phyloP scores from a whole-genome alignment of 2,113 vertebrate genomes.

The Catharus fuscescens region DNA sequence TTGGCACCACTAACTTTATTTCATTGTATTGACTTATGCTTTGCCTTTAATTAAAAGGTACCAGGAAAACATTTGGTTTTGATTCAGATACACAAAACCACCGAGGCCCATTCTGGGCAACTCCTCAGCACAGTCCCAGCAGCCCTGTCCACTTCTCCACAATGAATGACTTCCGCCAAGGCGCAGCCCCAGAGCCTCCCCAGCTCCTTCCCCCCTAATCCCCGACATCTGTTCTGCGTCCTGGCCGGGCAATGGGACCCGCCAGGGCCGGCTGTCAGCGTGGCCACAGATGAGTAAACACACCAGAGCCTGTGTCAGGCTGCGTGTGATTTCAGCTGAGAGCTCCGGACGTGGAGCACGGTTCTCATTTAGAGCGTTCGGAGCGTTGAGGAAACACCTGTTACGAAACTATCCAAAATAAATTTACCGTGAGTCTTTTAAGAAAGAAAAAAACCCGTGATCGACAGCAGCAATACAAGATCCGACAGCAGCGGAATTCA shows the following conservation, averaged over 20 bases:
- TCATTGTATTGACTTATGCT: constrained; percentile 30
- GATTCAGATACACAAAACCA: not conserved
- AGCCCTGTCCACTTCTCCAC: not conserved
- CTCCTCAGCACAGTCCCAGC: not conserved
- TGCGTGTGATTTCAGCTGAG: constrained; percentile 67
- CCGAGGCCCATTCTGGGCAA: not conserved
- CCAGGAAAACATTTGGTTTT: constrained; percentile 45
- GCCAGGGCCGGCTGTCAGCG: constrained; percentile 59
- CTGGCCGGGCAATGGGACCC: constrained; percentile 31
- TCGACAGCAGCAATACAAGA: constrained; percentile 22
- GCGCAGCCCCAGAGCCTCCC: not conserved
- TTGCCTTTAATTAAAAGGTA: constrained; percentile 58
- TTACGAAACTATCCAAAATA: constrained; percentile 64
- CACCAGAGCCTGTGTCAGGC: not conserved
- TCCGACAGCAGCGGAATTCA: constrained; percentile 25
- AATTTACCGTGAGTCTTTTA: constrained; percentile 17
- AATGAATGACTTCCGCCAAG: constrained; percentile 69
- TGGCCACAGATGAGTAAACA: constrained; percentile 71
- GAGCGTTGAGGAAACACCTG: constrained; percentile 73
- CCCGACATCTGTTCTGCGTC: constrained; percentile 72
- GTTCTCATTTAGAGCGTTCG: constrained; percentile 36
- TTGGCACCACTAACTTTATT: not conserved
- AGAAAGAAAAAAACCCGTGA: not conserved
- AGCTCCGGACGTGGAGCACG: not conserved
- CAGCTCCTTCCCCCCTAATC: constrained; percentile 65